Evolutionary conservation across 2,888 invertebrate genomes (phyloP).

Genomic region (Watsonalla cultraria): DNA sequence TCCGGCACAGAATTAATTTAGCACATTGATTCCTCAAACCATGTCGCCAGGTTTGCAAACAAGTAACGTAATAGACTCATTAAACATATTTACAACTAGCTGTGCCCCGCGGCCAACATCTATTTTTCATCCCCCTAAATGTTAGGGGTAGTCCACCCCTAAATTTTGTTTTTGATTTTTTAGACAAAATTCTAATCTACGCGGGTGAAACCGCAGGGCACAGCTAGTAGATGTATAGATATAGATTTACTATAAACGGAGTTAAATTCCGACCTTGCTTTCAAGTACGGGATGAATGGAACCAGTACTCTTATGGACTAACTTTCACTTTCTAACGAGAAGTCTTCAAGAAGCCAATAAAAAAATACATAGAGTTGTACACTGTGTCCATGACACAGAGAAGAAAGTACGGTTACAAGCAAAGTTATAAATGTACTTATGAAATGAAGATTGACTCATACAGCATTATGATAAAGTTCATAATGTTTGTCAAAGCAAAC

Average conservation of each 20-base stretch:
- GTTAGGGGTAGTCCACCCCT: too few species aligned
- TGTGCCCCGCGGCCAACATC: too few species aligned
- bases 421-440: conserved; percentile 9
- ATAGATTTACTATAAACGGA: too few species aligned
- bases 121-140: too few species aligned
- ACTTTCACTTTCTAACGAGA: conserved; percentile 57
- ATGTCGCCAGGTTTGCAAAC: too few species aligned
- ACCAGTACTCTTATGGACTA: conserved; percentile 14
- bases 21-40: too few species aligned
- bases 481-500: background rate
- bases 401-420: conserved; percentile 41
- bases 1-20: too few species aligned
- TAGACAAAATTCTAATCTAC: too few species aligned
- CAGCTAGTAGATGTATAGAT: too few species aligned
- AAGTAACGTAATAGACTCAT: too few species aligned
- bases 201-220: too few species aligned
- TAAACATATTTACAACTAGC: background rate
- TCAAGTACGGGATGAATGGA: background rate
- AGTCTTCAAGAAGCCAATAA: conserved; percentile 38
- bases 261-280: background rate
- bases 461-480: conserved; percentile 20
- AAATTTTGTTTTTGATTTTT: too few species aligned
- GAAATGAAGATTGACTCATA: conserved; percentile 34
- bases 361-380: conserved; percentile 36
- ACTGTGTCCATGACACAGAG: conserved; percentile 48